A percentile compares a stretch with the other conserved stretches of the same genome.
These are phyloP conservation scores for Drosophila athabasca DNA, from an alignment of 1,140 invertebrate genomes.

Conservation along the genomic window DNA sequence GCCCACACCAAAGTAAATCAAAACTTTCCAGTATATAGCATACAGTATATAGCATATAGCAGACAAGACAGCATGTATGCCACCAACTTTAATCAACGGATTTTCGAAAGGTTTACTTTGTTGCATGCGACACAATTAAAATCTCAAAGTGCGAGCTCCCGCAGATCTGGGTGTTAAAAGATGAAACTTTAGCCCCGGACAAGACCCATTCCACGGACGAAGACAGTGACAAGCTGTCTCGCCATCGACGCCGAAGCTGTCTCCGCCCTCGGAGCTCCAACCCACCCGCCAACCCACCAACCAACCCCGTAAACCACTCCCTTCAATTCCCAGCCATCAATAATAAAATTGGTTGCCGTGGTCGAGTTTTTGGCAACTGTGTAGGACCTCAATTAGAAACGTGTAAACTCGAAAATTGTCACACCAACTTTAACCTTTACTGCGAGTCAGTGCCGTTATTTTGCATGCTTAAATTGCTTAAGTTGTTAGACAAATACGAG, in stretches of 20 bases:
- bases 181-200: constrained; percentile 42
- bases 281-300: no score
- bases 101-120: constrained; percentile 24
- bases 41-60: constrained; percentile 15
- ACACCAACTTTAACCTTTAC: constrained; percentile 36
- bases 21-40: constrained; percentile 2
- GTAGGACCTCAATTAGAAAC: constrained; percentile 36
- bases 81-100: constrained; percentile 27
- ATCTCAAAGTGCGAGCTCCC: constrained; percentile 26
- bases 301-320: neutral
- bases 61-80: constrained; percentile 20
- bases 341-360: constrained; percentile 30
- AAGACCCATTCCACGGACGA: neutral
- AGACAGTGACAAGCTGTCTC: constrained; percentile 44
- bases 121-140: constrained; percentile 41
- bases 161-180: constrained; percentile 10
- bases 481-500: no score
- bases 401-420: constrained; percentile 45
- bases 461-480: no score
- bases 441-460: constrained; percentile 23
- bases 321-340: neutral
- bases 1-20: constrained; percentile 10
- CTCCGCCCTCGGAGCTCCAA: constrained; percentile 10
- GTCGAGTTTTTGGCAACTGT: constrained; percentile 31
- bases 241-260: constrained; percentile 35